These are phyloP conservation scores for Peromyscus californicus DNA, from an alignment of 2,113 vertebrate genomes.

Conservation along the genomic window DNA sequence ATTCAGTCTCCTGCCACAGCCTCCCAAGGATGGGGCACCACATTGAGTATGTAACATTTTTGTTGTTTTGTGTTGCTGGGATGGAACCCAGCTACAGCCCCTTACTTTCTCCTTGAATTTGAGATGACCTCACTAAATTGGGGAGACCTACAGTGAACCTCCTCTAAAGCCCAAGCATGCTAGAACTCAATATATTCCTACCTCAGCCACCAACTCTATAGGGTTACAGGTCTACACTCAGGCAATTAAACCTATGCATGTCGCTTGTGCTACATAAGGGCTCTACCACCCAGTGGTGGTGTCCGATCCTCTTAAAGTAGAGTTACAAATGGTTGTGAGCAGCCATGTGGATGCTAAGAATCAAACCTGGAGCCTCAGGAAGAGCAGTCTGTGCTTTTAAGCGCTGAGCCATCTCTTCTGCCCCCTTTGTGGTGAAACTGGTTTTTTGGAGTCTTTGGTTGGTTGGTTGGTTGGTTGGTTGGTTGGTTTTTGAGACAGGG, in stretches of 20 bases:
- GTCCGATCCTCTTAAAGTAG: not conserved
- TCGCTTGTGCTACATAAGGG: not conserved
- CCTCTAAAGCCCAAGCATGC: not conserved
- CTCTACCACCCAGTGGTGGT: not conserved
- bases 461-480: too few species aligned
- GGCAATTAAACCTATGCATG: not conserved
- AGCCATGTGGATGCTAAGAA: not conserved
- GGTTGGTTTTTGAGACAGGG: not conserved
- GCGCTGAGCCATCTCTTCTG: not conserved
- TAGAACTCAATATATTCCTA: not conserved
- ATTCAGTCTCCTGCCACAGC: not conserved
- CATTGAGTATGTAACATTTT: not conserved
- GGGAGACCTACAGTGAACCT: not conserved
- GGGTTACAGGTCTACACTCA: too few species aligned
- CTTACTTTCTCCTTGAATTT: not conserved
- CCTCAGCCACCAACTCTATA: too few species aligned
- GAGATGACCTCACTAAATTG: not conserved
- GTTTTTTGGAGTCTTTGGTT: not conserved
- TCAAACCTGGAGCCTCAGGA: not conserved
- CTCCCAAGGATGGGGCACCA: not conserved
- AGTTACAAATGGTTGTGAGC: not conserved
- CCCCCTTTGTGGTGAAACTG: too few species aligned
- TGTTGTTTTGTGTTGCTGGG: not conserved
- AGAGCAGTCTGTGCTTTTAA: not conserved
- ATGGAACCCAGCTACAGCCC: not conserved